These are phyloP conservation scores for Mormyrus lacerda DNA, from an alignment of 2,113 vertebrate species.

Conservation along the genomic window DNA sequence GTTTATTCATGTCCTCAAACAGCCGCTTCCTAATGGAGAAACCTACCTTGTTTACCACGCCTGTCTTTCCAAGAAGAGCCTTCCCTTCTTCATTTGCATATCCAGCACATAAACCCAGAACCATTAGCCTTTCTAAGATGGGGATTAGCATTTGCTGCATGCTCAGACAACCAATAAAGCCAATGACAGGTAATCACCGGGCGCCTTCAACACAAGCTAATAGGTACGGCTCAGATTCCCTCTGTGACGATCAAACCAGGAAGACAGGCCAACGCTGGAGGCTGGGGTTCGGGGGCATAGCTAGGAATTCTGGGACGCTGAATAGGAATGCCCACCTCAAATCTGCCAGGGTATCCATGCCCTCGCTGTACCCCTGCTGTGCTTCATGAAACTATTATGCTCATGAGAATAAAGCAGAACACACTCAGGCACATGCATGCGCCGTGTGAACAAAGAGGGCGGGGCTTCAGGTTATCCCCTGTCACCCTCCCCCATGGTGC, in stretches of 20 bases:
- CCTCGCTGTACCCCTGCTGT: not conserved
- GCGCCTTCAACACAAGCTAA: not conserved
- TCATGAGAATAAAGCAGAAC: not conserved
- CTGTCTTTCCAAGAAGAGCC: not conserved
- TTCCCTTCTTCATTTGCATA: not conserved
- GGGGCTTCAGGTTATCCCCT: not conserved
- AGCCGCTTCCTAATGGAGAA: not conserved
- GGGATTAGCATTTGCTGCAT: not conserved
- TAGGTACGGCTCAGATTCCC: not conserved
- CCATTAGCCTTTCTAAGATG: not conserved
- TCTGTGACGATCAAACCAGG: not conserved
- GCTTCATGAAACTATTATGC: not conserved
- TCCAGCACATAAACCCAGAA: not conserved
- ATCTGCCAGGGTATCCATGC: not conserved
- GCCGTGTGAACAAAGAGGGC: not conserved
- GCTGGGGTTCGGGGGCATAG: not conserved
- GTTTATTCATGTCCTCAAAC: not conserved
- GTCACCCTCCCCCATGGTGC: not conserved
- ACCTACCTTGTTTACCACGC: not conserved
- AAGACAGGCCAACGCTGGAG: not conserved
- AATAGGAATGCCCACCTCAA: not conserved
- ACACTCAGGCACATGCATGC: not conserved
- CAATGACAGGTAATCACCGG: not conserved
- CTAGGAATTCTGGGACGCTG: not conserved
- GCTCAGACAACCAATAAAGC: not conserved